phyloP scores from a whole-genome alignment of 2,113 vertebrate species.

The Formicarius rufipectus region DNA sequence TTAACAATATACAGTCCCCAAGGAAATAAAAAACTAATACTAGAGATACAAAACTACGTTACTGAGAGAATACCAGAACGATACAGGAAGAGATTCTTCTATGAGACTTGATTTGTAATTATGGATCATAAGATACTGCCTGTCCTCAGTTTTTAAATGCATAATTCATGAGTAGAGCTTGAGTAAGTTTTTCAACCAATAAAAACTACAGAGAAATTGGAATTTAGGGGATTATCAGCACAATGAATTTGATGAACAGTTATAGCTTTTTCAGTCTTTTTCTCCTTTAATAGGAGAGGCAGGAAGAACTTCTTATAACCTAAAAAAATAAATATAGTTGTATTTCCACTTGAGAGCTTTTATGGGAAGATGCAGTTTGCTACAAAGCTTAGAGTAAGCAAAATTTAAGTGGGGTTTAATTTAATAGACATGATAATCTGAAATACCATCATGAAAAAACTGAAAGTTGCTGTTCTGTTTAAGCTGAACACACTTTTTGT shows the following conservation, averaged over 20 bases:
- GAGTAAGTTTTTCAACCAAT: conserved; percentile 23
- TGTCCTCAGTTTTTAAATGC: background rate
- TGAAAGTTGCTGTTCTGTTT: background rate
- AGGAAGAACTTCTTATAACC: background rate
- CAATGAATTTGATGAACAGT: background rate
- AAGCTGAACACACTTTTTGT: background rate
- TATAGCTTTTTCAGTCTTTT: background rate
- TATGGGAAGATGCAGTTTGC: background rate
- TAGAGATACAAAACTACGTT: background rate
- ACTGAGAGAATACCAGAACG: background rate
- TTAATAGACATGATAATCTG: background rate
- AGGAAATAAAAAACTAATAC: background rate
- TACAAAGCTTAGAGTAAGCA: background rate
- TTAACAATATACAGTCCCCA: background rate
- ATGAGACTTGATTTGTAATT: conserved; percentile 55
- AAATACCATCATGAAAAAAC: background rate
- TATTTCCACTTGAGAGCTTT: background rate
- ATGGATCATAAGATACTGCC: background rate
- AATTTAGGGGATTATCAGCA: background rate
- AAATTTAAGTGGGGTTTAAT: background rate
- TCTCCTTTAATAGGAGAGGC: background rate
- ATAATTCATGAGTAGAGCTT: background rate
- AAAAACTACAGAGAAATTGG: background rate
- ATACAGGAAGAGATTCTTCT: conserved; percentile 14
- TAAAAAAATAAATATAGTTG: background rate